phyloP scores from a whole-genome alignment of 2,797 vertebrate species.

The Hapalemur alaotrensis region DNA sequence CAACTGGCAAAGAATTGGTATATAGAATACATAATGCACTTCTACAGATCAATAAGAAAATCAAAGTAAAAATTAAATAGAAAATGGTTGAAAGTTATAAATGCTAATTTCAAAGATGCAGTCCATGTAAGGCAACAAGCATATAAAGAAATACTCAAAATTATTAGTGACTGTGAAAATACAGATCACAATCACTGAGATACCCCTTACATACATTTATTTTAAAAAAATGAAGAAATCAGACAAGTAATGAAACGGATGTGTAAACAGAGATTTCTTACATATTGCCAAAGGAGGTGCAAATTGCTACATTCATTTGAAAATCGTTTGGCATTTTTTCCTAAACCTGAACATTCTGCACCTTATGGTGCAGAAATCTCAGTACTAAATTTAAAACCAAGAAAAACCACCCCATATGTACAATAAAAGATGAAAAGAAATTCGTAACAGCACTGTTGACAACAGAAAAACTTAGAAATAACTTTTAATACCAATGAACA shows the following conservation, averaged over 20 bases:
- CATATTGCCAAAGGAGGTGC: neutral
- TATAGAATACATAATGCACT: neutral
- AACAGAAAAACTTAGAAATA: neutral
- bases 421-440: neutral
- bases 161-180: neutral
- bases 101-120: neutral
- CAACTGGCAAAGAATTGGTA: neutral
- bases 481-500: neutral
- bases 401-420: neutral
- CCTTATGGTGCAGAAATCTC: neutral
- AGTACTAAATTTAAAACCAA: slow-evolving; percentile 43
- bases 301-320: neutral
- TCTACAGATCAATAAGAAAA: neutral
- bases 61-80: neutral
- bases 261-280: neutral
- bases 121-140: neutral
- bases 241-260: neutral
- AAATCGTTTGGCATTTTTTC: slow-evolving; percentile 4
- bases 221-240: neutral
- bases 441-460: neutral
- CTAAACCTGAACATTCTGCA: neutral
- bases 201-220: neutral
- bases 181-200: neutral
- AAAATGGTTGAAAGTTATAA: neutral
- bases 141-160: neutral